These are phyloP conservation scores for Blennius ocellaris DNA, from an alignment of 2,113 vertebrate genomes.

Conservation along the genomic window DNA sequence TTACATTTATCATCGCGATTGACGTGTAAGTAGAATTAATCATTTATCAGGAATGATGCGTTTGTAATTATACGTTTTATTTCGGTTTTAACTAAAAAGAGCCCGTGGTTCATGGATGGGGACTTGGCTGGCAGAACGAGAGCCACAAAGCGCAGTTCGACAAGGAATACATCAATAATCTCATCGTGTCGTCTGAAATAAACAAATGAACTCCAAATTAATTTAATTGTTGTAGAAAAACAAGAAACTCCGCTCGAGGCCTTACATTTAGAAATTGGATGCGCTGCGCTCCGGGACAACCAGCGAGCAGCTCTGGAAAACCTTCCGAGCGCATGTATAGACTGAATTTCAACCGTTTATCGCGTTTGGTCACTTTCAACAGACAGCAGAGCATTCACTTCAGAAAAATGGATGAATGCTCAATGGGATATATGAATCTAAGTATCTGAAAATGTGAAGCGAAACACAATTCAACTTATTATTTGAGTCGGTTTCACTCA, in stretches of 20 bases:
- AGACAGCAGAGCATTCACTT: background rate
- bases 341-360: no score
- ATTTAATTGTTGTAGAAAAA: background rate
- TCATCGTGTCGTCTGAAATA: background rate
- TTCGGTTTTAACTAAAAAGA: background rate
- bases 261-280: conserved; percentile 17
- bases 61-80: background rate
- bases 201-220: background rate
- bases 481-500: background rate
- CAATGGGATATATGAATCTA: background rate
- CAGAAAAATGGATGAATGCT: background rate
- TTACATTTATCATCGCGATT: no score
- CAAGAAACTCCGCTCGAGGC: background rate
- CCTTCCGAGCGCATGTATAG: background rate
- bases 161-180: background rate
- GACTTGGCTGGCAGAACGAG: background rate
- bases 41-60: background rate
- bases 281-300: conserved; percentile 24
- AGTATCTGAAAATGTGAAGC: background rate
- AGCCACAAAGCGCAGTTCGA: background rate
- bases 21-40: background rate
- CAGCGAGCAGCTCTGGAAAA: background rate
- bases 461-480: conserved; percentile 1
- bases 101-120: background rate
- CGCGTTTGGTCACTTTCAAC: no score